These are phyloP conservation scores for Protobothrops flavoviridis DNA, from an alignment of 2,113 vertebrate genomes.

Conservation along the genomic window DNA sequence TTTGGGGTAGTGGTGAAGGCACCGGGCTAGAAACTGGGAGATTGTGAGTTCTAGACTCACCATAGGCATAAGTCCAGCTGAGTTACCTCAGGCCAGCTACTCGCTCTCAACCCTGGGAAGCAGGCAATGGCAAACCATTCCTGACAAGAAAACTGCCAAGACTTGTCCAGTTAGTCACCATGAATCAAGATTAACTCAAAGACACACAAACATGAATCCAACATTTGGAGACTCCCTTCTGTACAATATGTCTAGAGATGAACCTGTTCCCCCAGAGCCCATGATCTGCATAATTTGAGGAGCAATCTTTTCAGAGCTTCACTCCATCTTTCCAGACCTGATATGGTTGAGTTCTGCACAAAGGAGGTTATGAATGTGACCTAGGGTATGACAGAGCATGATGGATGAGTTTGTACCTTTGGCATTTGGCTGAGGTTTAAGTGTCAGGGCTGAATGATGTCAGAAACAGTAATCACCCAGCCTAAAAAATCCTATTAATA, in stretches of 20 bases:
- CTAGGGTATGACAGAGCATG: background rate
- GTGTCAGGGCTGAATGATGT: constrained; percentile 36
- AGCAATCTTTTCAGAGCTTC: background rate
- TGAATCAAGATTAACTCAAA: background rate
- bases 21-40: background rate
- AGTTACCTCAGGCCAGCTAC: background rate
- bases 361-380: background rate
- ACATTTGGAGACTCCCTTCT: background rate
- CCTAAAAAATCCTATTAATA: constrained; percentile 57
- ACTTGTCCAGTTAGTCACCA: background rate
- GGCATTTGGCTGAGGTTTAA: constrained; percentile 28
- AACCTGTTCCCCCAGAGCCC: background rate
- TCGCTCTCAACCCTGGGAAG: background rate
- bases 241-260: background rate
- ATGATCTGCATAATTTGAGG: background rate
- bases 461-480: constrained; percentile 45
- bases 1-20: background rate
- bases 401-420: constrained; percentile 27
- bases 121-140: background rate
- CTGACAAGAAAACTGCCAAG: background rate
- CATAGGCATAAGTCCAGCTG: background rate
- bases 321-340: background rate
- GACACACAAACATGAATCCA: background rate
- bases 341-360: background rate
- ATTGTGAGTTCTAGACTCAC: background rate